phyloP scores from a whole-genome alignment of 2,113 vertebrate genomes.

The Carassius auratus region DNA sequence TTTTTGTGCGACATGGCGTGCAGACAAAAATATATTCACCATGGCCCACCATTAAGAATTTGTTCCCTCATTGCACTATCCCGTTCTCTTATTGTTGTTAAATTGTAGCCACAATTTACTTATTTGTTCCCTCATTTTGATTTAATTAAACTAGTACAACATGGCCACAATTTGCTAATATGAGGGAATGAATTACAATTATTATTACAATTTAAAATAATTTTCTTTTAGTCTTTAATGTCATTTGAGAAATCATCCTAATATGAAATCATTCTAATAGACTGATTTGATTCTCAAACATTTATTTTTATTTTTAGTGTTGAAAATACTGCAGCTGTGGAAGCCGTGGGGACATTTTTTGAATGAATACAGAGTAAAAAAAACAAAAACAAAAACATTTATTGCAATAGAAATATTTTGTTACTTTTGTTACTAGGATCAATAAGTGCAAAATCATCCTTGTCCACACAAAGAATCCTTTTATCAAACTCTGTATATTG shows the following conservation, averaged over 20 bases:
- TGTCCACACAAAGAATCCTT: neutral
- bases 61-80: neutral
- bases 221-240: neutral
- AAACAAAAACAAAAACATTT: neutral
- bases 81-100: neutral
- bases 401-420: neutral
- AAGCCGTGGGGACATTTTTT: neutral
- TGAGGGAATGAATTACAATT: neutral
- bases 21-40: too few relatives aligned
- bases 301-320: neutral
- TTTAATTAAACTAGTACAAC: neutral
- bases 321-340: neutral
- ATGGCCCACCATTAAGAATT: too few relatives aligned
- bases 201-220: neutral
- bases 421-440: neutral
- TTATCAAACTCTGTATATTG: conserved; percentile 8
- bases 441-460: conserved; percentile 4
- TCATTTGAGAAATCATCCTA: neutral
- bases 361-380: neutral
- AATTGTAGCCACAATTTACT: neutral
- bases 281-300: neutral
- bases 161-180: neutral
- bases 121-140: neutral
- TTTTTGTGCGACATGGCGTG: too few relatives aligned
- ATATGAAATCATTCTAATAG: neutral